Evolutionary conservation across 2,797 vertebrate genomes (phyloP), one percentile per base, ranked within the genome.

Genomic region (Apogon hyalosoma): DNA sequence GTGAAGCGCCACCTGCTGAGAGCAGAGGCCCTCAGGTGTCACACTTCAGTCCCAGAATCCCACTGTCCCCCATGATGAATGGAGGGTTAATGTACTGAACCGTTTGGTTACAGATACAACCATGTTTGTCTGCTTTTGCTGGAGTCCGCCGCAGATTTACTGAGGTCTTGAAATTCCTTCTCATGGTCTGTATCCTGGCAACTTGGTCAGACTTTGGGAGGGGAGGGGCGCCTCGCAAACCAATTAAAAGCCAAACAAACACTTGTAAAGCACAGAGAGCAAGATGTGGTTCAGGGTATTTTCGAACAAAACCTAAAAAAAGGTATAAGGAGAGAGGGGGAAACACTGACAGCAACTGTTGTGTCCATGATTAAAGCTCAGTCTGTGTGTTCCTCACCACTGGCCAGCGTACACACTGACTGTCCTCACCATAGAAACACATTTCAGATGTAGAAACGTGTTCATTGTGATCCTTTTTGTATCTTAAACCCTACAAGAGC

Each of bases 181-280:
- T 84, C 46, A 42, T 75, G 81, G 81, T 82, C 75, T 63, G 88
- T 85, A 85, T 88, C 90, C 81, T 77, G 81, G 91, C 82, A 91
- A 92, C 91, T 63, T 28, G 0, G 42, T 42, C 2, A 21, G 71
- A 74, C 58, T 66, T 55, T 28, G 48, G 51, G 63, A 71, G 77
- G 75, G 73, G 73, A 73, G 67, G 63, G 75, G 57, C 4, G 60
- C 73, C 82, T 80, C 40, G 36, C 80, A 81, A 82, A 80, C 78
- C 86, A 85, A 85, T 90, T 88, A 83, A 87, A 88, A 71, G 55
- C 63, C 88, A 86, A 82, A 87, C 83, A 90, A 88, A 87, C 75
- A 75, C 81, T 78, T 75, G 59, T 85, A 80, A 85, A 90, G 83
- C 36, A 1, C 46, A 57, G 51, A 57, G 66, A 73, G 75, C 72